A percentile compares a stretch with the other conserved stretches of the same genome.
Conservation (phyloP, 2,797 vertebrate species). For the Oceanodroma leucorhoa region DNA sequence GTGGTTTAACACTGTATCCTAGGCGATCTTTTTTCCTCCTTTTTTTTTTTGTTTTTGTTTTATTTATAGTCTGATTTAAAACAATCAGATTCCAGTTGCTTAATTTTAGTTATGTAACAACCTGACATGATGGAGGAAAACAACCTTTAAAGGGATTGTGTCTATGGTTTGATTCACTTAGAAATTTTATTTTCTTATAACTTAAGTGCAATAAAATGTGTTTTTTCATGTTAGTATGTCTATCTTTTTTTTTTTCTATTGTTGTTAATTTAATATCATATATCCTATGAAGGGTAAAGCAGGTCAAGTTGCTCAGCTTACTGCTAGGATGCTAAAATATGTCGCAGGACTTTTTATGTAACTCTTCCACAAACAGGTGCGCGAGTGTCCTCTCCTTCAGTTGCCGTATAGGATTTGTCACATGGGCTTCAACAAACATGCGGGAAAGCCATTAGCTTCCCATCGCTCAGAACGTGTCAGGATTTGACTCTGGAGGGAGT, state of each 20-base stretch:
- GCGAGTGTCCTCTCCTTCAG: not conserved
- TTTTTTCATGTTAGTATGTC: conserved; percentile 85
- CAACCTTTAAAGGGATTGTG: conserved; percentile 99
- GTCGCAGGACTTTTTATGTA: not conserved
- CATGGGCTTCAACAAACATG: not conserved
- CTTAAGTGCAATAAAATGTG: conserved; percentile 99
- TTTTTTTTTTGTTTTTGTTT: conserved; percentile 79
- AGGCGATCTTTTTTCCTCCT: conserved; percentile 88
- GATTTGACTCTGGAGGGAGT: not conserved
- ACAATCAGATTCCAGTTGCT: conserved; percentile 98
- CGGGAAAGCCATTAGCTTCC: not conserved
- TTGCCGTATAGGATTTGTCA: not conserved
- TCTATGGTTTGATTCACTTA: conserved; percentile 99
- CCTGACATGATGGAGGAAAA: conserved; percentile 96
- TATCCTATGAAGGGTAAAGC: not conserved
- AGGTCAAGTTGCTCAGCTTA: not conserved
- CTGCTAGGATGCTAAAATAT: not conserved
- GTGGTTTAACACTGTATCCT: conserved; percentile 99
- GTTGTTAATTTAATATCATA: not conserved
- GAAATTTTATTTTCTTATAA: conserved; percentile 99
- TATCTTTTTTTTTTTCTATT: conserved; percentile 46
- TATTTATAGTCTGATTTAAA: conserved; percentile 99
- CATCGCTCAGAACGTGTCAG: not conserved
- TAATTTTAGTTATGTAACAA: conserved; percentile 98
- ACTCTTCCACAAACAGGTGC: not conserved